These are phyloP conservation scores for Rhagium mordax DNA, from an alignment of 2,888 invertebrate species.

Conservation along the genomic window DNA sequence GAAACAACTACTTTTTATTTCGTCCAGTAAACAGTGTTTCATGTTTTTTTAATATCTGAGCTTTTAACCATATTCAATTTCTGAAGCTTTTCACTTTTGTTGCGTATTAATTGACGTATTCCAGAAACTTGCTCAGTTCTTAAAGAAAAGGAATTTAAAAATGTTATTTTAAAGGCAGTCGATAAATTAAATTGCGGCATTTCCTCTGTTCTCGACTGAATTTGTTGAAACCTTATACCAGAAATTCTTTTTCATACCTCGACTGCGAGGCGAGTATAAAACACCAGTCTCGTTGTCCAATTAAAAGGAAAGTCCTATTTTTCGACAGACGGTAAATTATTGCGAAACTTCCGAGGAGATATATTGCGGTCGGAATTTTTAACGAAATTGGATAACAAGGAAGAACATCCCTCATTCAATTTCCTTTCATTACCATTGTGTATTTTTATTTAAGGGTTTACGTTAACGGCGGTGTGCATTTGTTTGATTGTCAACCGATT, in stretches of 20 bases:
- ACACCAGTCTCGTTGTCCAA: slow-evolving; percentile 52
- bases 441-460: neutral
- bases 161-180: neutral
- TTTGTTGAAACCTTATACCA: slow-evolving; percentile 24
- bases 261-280: slow-evolving; percentile 35
- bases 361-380: slow-evolving; percentile 51
- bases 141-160: neutral
- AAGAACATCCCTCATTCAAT: slow-evolving; percentile 34
- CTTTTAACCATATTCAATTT: too few species aligned
- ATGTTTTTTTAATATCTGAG: too few species aligned
- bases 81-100: too few species aligned
- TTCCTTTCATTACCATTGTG: neutral
- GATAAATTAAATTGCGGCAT: slow-evolving; percentile 27
- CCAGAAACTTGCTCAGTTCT: neutral
- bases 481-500: neutral
- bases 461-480: neutral
- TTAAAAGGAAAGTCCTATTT: slow-evolving; percentile 55
- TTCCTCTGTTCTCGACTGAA: slow-evolving; percentile 27
- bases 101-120: too few species aligned
- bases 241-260: slow-evolving; percentile 34
- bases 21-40: too few species aligned
- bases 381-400: slow-evolving; percentile 52
- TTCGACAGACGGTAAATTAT: slow-evolving; percentile 56
- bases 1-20: too few species aligned
- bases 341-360: slow-evolving; percentile 51